Base-by-base conservation (phyloP, 1,140 invertebrate species). In the Lethocerus indicus region DNA sequence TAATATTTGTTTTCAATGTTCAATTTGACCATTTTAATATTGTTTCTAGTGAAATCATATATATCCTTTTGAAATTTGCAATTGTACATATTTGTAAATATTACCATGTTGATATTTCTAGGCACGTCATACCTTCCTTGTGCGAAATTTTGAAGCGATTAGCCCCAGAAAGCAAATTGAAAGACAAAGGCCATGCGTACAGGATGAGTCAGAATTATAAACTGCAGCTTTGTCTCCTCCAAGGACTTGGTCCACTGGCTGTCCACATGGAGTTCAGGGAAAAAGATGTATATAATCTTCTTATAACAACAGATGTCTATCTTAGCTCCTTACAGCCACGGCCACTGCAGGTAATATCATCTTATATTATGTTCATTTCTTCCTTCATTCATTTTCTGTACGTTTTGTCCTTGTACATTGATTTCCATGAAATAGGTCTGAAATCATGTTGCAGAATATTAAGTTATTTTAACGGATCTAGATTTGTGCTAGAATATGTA, bases 81-180 rank as follows among this genome's bases (percentile, higher is more conserved):
- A n/a, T n/a, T n/a, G n/a, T n/a, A n/a, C n/a, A n/a, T n/a, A n/a
- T n/a, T n/a, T n/a, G n/a, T n/a, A n/a, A n/a, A n/a, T n/a, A n/a
- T n/a, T n/a, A n/a, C n/a, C n/a, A n/a, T n/a, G n/a, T n/a, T n/a
- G n/a, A n/a, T n/a, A n/a, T 58, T 63, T 62, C 26, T 62, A 80
- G 78, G 39, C 69, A 80, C 55, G 68, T 79, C 2, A 58, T 80
- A n/a, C 78, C 76, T 12, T 55, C 62, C 12, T 56, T 81, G 20
- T 68, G 68, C 44, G 58, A 65, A 36, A 67, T 70, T 48, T 61
- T 82, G 13, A 54, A 50, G 2, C 65, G 65, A 37, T 67, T 71
- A 7, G 57, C 71, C 0, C 61, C 61, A 28, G 64, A 71, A 56
- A 80, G 76, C 61, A 67, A 68, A 45, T 65, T 74, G 49, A 75